A percentile compares a stretch with the other conserved stretches of the same genome.
Conservation (phyloP, 2,888 invertebrate species). For the Globia sparganii region DNA sequence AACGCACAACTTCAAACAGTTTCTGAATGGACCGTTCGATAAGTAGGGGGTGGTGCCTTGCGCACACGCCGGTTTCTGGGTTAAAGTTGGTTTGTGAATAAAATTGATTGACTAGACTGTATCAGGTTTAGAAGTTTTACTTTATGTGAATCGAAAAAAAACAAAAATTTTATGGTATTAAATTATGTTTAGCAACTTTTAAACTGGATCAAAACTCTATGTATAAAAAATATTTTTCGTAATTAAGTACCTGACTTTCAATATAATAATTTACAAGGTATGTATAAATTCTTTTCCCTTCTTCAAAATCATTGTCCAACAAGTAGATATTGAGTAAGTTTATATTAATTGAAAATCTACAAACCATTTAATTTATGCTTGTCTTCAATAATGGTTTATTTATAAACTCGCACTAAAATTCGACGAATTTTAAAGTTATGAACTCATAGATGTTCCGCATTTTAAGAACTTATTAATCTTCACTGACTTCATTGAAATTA, state of each 20-base stretch:
- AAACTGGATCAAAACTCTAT: not conserved
- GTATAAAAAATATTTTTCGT: not conserved
- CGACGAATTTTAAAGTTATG: not conserved
- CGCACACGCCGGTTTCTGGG: conserved; percentile 1
- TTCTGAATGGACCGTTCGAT: conserved; percentile 8
- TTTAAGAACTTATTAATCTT: not conserved
- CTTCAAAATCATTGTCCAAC: not conserved
- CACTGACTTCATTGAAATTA: not conserved
- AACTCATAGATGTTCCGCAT: not conserved
- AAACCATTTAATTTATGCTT: not conserved
- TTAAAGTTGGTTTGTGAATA: not conserved
- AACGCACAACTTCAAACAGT: conserved; percentile 1
- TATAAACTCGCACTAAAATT: not conserved
- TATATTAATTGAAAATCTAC: not conserved
- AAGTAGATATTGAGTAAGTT: not conserved
- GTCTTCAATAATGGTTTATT: conserved; percentile 1
- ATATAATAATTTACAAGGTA: not conserved
- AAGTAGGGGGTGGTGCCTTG: not conserved
- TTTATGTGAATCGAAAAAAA: not conserved
- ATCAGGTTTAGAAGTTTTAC: not conserved
- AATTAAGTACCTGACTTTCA: not conserved
- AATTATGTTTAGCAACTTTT: not conserved
- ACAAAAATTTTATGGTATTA: not conserved
- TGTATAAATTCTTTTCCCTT: not conserved
- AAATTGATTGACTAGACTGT: not conserved